Conservation (phyloP, 1,140 invertebrate genomes). For the Rhagoletis zephyria region DNA sequence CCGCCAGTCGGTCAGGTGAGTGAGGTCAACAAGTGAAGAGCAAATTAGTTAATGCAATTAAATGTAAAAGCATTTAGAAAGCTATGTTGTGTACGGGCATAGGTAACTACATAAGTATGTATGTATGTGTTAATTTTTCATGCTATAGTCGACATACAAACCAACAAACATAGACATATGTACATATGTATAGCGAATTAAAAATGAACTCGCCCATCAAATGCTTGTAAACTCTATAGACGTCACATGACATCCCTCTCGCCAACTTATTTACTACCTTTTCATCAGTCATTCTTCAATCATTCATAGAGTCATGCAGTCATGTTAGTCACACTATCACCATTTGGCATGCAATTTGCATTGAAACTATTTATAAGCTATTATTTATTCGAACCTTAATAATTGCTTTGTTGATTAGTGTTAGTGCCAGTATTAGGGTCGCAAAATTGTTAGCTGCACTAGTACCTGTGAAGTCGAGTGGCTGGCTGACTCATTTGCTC, state of each 20-base stretch:
- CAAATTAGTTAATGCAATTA: slow-evolving; percentile 16
- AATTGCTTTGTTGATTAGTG: slow-evolving; percentile 25
- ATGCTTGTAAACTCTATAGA: background rate
- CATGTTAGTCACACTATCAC: slow-evolving; percentile 2
- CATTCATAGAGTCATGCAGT: background rate
- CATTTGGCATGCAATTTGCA: slow-evolving; percentile 29
- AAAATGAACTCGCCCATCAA: background rate
- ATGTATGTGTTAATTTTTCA: background rate
- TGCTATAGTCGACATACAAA: background rate
- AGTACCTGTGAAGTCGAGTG: background rate
- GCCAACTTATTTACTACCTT: background rate
- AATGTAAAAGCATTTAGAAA: background rate
- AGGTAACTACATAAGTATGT: background rate
- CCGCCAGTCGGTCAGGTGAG: slow-evolving; percentile 1
- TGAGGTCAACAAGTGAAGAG: background rate
- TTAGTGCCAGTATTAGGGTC: background rate
- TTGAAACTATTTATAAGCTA: background rate
- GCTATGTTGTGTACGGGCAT: background rate
- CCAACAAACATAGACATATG: background rate
- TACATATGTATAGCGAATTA: too few relatives aligned
- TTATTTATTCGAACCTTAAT: background rate
- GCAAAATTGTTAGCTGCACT: background rate
- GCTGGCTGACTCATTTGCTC: background rate
- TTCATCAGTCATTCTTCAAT: slow-evolving; percentile 10
- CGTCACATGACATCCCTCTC: background rate